Base-by-base conservation (phyloP, 2,113 vertebrate species). In the Muscicapa adusta region DNA sequence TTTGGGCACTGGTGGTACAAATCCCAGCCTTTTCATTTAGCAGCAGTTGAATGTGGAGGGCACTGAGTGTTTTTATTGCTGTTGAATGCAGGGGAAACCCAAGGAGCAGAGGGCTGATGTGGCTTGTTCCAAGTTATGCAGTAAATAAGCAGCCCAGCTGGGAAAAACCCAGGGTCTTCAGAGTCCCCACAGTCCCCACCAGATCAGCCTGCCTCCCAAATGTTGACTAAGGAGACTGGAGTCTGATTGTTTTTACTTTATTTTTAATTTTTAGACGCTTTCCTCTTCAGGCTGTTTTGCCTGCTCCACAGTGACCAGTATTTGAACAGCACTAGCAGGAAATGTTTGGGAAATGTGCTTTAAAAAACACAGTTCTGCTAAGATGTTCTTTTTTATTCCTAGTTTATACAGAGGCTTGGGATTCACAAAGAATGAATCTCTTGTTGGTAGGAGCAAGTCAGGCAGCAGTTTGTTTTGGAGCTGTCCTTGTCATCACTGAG, bases 281-380 rank as follows among this genome's bases (percentile, higher is more conserved):
- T 79, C 72, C 86, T 93, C 88, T 74, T 60, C n/a, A 17, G 74
- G 80, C 67, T 92, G 92, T 93, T 94, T 84, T 89, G 74, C 95
- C 91, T 74, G 34, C 77, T 79, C 84, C n/a, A 2, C 73, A 79
- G 86, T 29, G 85, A 95, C 92, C 58, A 12, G 47, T 96, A 83
- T 97, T 96, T 95, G 85, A 96, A 96, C 85, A 96, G 92, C 1
- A 3, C 72, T 84, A 78, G 95, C 90, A 95, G 94, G 88, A 94
- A 95, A 96, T 94, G 84, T 84, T 88, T 96, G 72, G 48, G 81
- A 93, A 93, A 85, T 71, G 51, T 68, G 76, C 87, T 92, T 88
- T 82, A 79, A 88, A 92, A 95, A 87, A 88, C 91, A 95, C 58
- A 45, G 43, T 58, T 62, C 71, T 94, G 81, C 87, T 96, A 73